Base-by-base conservation (phyloP, 2,888 invertebrate species). In the Drosophila eohydei region DNA sequence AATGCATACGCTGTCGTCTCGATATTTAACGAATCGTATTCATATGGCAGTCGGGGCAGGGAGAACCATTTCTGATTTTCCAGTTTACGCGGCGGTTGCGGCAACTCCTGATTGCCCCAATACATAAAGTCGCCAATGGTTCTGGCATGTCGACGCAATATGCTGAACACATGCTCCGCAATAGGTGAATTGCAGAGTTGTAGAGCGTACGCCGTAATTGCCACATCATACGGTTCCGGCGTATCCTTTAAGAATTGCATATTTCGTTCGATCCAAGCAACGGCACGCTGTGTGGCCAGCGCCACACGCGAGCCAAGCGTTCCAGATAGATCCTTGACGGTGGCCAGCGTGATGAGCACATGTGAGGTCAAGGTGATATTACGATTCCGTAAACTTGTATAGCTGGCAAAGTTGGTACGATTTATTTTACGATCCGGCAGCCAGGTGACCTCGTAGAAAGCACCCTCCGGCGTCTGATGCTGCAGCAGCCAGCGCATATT, bases 281-380 rank as follows among this genome's bases (percentile, higher is more conserved):
- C 94, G 6, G 96, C 98, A 74, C 95, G 95, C 77, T 95, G 95
- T 74, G 96, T 95, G 0, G 97, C 97, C 9, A 95, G 94, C 0
- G 96, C 95, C 34, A 97, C 97, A 85, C 95, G 94, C 0, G 97
- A 95, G 58, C 96, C 96, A 36, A 97, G 92, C 0, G 95, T 95
- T 91, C 95, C 95, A 0, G 95, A 93, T 26, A 98, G 93, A 93
- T 97, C 97, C 92, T 97, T 97, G 0, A 97, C 97, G 0, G 95
- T 95, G 66, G 96, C 96, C 81, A 99, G 93, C 1, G 97, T 96
- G 76, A 98, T 97, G 8, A 99, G 94, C 0, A 98, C 98, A 91
- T 98, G 98, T 0, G 99, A 98, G 0, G 99, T 99, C 26, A 99
- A 93, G 2, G 97, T 96, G 32, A 98, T 96, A 91, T 98, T 98